These are phyloP conservation scores for Nesidiocoris tenuis DNA, from an alignment of 2,888 invertebrate species.

Conservation along the genomic window DNA sequence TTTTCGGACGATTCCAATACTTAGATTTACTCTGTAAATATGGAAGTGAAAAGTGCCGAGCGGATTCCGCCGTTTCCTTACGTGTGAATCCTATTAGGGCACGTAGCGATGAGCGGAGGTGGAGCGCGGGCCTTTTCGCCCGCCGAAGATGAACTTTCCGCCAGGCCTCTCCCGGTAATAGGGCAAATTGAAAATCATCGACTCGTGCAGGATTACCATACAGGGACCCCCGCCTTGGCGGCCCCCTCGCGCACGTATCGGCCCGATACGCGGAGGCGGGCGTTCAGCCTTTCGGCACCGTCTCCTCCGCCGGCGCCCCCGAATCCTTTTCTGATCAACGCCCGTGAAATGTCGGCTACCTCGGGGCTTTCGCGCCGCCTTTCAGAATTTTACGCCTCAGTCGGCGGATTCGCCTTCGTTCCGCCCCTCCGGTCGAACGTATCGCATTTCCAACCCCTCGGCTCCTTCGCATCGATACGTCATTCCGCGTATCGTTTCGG, in stretches of 20 bases:
- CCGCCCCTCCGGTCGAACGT: too few species aligned
- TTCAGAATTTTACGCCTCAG: constrained; percentile 27
- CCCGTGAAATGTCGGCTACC: constrained; percentile 40
- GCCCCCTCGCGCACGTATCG: not conserved
- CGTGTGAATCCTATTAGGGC: too few species aligned
- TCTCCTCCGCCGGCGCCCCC: constrained; percentile 21
- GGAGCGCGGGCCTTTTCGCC: not conserved
- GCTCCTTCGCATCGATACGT: too few species aligned
- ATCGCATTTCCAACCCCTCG: too few species aligned
- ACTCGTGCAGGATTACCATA: constrained; percentile 41
- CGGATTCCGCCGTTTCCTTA: too few species aligned
- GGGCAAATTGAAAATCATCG: constrained; percentile 46
- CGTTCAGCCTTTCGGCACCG: not conserved
- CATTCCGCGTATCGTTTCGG: too few species aligned
- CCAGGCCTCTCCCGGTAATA: constrained; percentile 37
- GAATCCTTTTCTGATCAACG: constrained; percentile 38
- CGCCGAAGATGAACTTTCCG: constrained; percentile 35
- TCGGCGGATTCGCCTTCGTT: too few species aligned
- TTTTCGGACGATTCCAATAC: too few species aligned
- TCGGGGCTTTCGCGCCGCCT: constrained; percentile 10
- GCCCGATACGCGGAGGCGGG: not conserved
- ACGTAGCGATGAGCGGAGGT: too few species aligned
- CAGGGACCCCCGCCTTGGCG: not conserved
- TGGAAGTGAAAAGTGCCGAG: too few species aligned
- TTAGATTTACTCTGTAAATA: too few species aligned